Base-by-base conservation (phyloP, 35 echinoderm and acorn worm species). In the Chiridota heheva region DNA sequence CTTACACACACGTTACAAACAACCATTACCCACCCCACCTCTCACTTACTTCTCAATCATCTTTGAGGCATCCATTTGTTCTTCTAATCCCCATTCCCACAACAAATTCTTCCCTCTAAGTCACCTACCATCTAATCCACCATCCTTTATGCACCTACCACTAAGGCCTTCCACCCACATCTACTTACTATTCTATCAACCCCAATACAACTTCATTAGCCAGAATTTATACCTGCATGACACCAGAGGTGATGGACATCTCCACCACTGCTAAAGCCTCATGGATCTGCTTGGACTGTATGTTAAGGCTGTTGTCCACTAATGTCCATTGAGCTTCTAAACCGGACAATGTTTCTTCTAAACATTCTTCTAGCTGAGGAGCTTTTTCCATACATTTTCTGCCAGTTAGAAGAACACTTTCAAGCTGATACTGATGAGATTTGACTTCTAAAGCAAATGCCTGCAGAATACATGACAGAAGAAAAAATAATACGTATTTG, bases 391-490 rank as follows among this genome's bases (percentile, higher is more conserved):
- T 66, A 27, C 84, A 78, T 20, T 98, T 80, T 33, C 55, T 62
- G 18, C 84, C 89, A 20, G 73, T 48, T 0, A 55, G 67, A 13
- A 98, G 49, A 16, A 98, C 69, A 10, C 66, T 86, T 40, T 98
- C 95, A 15, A 87, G 91, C 58, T 85, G 82, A 29, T 91, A 73
- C 85, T 98, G 88, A 42, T 91, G 95, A 22, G 95, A 85, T 56
- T 98, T 79, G 12, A 98, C 73, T 58, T 98, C 89, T 44, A 98
- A 48, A 25, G 95, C 90, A 77, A 91, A 98, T 42, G 95, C 85
- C 95, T 98, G 37, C 18, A 58, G 47, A 43, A 57, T 29, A 29
- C 18, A 10, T 7, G 4, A 68, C 18, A 7, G 40, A 34, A 2
- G 5, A 29, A 84, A 40, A 35, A 2, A 72, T 45, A 37, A 22